These are phyloP conservation scores for Pygocentrus nattereri DNA, from an alignment of 2,797 vertebrate species.

Conservation along the genomic window DNA sequence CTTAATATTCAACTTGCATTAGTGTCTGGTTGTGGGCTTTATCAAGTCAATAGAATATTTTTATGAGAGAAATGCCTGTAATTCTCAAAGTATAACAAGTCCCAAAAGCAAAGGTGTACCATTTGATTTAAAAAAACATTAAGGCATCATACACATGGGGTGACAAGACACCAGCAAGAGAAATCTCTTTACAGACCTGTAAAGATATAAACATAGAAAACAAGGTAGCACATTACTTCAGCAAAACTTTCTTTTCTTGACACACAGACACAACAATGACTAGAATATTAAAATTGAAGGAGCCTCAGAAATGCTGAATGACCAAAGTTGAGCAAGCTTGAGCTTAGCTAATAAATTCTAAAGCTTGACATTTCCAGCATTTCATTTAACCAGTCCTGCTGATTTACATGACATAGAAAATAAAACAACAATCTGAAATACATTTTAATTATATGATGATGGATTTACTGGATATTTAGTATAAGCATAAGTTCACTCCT, in stretches of 20 bases:
- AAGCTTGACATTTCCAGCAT: background rate
- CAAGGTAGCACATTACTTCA: conserved; percentile 52
- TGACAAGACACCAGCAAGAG: background rate
- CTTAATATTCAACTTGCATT: background rate
- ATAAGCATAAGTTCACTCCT: background rate
- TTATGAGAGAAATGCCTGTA: background rate
- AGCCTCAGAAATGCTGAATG: background rate
- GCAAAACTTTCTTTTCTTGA: background rate
- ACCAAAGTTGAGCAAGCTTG: conserved; percentile 4
- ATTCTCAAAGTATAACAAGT: background rate
- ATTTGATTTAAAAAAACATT: background rate
- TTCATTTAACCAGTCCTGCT: conserved; percentile 50
- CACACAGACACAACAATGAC: background rate
- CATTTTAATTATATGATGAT: background rate
- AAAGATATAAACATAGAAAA: conserved; percentile 72
- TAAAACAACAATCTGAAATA: background rate
- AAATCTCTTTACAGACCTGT: conserved; percentile 44
- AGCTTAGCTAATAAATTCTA: conserved; percentile 8
- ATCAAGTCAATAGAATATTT: background rate
- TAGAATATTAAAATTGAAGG: background rate
- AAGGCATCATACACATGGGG: background rate
- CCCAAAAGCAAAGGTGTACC: background rate
- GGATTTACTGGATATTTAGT: too few relatives aligned
- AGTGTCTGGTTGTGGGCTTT: background rate
- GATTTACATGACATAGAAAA: conserved; percentile 20